Evolutionary conservation across 1,140 invertebrate genomes (phyloP).

Genomic region (Zelostemma sp.): DNA sequence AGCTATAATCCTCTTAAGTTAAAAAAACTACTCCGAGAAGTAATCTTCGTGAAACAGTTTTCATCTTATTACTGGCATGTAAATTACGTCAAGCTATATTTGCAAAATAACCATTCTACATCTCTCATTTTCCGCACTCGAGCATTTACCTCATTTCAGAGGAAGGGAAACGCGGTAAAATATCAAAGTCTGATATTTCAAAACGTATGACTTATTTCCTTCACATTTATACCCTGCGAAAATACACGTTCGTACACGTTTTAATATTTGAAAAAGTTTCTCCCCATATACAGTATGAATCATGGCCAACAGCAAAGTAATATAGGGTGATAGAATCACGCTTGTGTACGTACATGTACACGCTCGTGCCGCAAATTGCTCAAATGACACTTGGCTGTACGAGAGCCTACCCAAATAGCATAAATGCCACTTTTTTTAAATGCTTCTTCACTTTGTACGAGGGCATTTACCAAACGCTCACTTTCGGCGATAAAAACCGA

Average conservation of each 20-base stretch:
- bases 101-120: too few species aligned
- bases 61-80: neutral
- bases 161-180: too few species aligned
- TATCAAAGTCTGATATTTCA: constrained; percentile 24
- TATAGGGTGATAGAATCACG: constrained; percentile 51
- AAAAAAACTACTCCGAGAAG: neutral
- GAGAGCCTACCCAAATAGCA: constrained; percentile 40
- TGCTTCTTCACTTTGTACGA: constrained; percentile 32
- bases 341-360: constrained; percentile 25
- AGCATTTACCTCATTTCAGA: too few species aligned
- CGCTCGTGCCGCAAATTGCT: constrained; percentile 45
- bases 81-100: neutral
- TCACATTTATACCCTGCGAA: constrained; percentile 8
- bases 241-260: constrained; percentile 12
- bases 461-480: neutral
- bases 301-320: constrained; percentile 58
- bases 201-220: neutral
- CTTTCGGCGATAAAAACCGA: neutral
- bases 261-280: constrained; percentile 41
- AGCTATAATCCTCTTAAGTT: neutral
- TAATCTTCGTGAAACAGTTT: neutral
- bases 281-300: constrained; percentile 50
- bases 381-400: constrained; percentile 46
- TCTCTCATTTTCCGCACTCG: too few species aligned
- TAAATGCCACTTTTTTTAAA: constrained; percentile 44